Evolutionary conservation across 2,113 vertebrate genomes (phyloP).

Genomic region (Neogale vison): DNA sequence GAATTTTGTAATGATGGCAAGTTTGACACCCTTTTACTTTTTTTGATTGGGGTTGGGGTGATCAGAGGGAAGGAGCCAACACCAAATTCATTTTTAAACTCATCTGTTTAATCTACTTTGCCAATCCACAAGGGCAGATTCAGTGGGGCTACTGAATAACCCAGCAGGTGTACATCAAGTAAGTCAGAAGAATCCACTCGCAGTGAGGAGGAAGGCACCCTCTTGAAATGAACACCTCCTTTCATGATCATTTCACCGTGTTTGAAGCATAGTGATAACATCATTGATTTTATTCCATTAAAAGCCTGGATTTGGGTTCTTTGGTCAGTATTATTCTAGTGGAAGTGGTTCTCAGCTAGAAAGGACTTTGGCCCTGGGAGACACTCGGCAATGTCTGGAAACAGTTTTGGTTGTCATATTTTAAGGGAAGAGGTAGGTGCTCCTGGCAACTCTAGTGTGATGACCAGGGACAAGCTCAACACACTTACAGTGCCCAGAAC

Average conservation of each 20-base stretch:
- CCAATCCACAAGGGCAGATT: too few species aligned
- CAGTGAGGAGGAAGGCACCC: background rate
- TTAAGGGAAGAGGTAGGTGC: background rate
- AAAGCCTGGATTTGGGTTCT: background rate
- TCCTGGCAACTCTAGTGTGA: background rate
- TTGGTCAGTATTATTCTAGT: too few species aligned
- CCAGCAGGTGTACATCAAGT: background rate
- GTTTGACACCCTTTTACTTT: background rate
- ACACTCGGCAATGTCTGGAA: background rate
- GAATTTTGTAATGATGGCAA: background rate
- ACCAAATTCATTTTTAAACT: background rate
- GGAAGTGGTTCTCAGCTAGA: fast-evolving
- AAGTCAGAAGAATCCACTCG: background rate
- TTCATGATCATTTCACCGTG: too few species aligned
- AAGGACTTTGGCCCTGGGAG: too few species aligned
- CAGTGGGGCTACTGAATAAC: background rate
- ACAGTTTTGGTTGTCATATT: background rate
- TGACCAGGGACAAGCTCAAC: fast-evolving
- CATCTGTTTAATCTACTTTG: background rate
- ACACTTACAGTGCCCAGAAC: fast-evolving
- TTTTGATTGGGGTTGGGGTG: background rate
- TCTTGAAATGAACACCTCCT: background rate
- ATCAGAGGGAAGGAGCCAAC: background rate
- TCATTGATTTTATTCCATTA: background rate
- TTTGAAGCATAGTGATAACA: background rate